Evolutionary conservation across 1,140 invertebrate genomes (phyloP).

Genomic region (Trichomalopsis sarcophagae): DNA sequence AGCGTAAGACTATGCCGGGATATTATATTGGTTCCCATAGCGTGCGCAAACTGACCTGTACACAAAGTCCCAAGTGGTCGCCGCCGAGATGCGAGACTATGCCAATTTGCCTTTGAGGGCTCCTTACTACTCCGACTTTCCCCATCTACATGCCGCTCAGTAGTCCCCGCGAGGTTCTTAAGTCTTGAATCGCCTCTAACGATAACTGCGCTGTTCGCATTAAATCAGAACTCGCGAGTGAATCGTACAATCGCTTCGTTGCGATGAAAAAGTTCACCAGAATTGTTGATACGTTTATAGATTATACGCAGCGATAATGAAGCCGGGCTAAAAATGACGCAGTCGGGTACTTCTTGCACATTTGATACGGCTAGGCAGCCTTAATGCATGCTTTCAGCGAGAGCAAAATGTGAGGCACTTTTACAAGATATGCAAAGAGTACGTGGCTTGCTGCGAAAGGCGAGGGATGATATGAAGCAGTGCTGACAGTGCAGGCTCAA

Average conservation of each 20-base stretch:
- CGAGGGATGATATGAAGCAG: not conserved
- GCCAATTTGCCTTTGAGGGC: not conserved
- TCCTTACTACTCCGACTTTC: conserved; percentile 13
- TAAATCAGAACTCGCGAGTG: not conserved
- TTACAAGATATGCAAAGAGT: conserved; percentile 2
- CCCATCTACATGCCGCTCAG: not conserved
- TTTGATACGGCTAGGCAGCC: not conserved
- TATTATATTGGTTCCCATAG: not conserved
- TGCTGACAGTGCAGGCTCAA: conserved; percentile 22
- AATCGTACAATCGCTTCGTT: no score
- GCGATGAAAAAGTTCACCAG: no score
- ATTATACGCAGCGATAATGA: no score
- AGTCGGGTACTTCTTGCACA: not conserved
- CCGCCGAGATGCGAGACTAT: not conserved
- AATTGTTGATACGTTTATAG: no score
- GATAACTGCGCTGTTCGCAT: not conserved
- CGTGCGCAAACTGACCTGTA: not conserved
- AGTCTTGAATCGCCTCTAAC: not conserved
- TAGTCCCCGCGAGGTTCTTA: not conserved
- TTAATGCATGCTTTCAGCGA: not conserved
- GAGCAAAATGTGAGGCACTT: not conserved
- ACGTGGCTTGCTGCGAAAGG: not conserved
- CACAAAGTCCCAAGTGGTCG: not conserved
- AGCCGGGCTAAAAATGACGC: no score
- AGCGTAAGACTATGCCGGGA: not conserved